Percentiles rank a stretch among this genome's conserved stretches.
phyloP scores from a whole-genome alignment of 2,888 invertebrate genomes.

The Amblyjoppa fuscipennis region DNA sequence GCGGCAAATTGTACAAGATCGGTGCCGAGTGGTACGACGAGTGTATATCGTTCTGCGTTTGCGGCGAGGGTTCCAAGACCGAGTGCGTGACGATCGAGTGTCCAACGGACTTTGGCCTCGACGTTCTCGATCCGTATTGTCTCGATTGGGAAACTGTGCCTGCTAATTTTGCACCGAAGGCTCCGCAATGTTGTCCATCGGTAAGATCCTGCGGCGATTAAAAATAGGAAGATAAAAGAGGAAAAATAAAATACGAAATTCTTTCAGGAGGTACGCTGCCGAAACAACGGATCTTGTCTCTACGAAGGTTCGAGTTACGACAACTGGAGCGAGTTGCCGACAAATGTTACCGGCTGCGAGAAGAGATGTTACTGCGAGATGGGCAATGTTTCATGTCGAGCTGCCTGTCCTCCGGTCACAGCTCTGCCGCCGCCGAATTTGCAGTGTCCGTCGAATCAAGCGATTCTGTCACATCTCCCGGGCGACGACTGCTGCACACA shows the following conservation, averaged over 20 bases:
- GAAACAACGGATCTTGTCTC: constrained; percentile 93
- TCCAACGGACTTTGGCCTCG: constrained; percentile 94
- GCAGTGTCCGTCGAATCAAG: constrained; percentile 90
- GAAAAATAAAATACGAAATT: constrained; percentile 6
- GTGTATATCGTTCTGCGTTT: constrained; percentile 92
- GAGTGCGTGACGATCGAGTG: constrained; percentile 94
- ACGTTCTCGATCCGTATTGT: constrained; percentile 93
- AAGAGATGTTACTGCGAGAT: constrained; percentile 95
- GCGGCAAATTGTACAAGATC: constrained; percentile 85
- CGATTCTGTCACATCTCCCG: constrained; percentile 88
- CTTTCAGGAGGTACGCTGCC: constrained; percentile 90
- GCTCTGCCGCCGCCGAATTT: constrained; percentile 91
- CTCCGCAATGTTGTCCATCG: constrained; percentile 93
- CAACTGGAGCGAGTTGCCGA: constrained; percentile 94
- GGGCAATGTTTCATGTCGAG: constrained; percentile 94
- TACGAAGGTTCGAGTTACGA: constrained; percentile 88
- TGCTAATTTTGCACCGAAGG: constrained; percentile 89
- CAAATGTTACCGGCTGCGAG: constrained; percentile 93
- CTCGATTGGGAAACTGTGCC: constrained; percentile 95
- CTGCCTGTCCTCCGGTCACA: constrained; percentile 92
- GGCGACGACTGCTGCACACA: constrained; percentile 94
- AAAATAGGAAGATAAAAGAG: neutral
- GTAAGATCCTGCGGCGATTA: constrained; percentile 67
- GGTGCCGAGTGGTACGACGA: constrained; percentile 89
- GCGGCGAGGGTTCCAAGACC: constrained; percentile 88